Evolutionary conservation across 2,113 vertebrate species (phyloP), one percentile per base, ranked within the genome.

Genomic region (Charina bottae): DNA sequence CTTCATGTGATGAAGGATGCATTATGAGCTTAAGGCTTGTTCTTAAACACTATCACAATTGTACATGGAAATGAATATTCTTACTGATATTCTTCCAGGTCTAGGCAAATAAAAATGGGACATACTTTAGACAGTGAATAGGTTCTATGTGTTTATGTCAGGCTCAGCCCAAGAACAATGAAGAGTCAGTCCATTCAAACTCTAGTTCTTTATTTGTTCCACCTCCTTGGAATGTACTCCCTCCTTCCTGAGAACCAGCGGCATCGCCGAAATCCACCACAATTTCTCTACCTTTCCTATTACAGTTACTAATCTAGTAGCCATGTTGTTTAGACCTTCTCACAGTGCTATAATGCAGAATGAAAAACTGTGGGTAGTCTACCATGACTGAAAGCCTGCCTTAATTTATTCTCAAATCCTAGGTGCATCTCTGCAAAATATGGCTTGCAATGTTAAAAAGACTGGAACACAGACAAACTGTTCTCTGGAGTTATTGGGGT

Each of bases 371-470:
- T 0, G 37, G 89, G 1, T 21, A 84, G 9, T 17, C 4, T 7
- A 33, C 83, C n/a, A 26, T 26, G 89, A 53, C 2, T 6, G 72
- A 94, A 95, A 93, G 2, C 0, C 13, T 89, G 4, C 83, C 90
- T 93, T 92, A 64, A 93, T 91, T 91, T 90, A 60, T n/a, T 58
- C 10, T 26, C 4, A 19, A 59, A 83, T 33, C 0, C 0, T 37
- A 3, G 1, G 2, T 64, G 42, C 9, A 1, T 58, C 0, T 87
- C 94, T 91, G 62, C 88, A 37, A 37, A 83, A 46, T 21, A 49
- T 4, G 46, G 3, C 17, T 8, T 0, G n/a, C 56, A 2, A 78
- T 93, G 28, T 28, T 92, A 53, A 59, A 86, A 6, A 53, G 12
- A 86, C 33, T 19, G 23, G 78, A 92, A 68, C 2, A 58, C 0